Evolutionary conservation across 2,888 invertebrate genomes (phyloP), one percentile per base, ranked within the genome.

Genomic region (Pegoplata infirma): DNA sequence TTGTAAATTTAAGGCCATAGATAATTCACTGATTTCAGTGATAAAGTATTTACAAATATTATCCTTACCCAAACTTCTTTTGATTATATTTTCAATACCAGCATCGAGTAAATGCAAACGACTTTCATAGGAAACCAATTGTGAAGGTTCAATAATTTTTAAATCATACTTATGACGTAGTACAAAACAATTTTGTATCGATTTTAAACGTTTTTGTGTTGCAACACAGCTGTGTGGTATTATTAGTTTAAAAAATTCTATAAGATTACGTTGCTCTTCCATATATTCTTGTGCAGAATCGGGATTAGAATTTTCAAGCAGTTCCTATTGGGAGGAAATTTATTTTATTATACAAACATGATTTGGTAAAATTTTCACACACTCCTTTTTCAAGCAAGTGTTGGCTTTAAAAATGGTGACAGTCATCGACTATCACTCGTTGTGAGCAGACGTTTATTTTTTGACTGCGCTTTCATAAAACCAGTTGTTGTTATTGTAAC

Each of bases 201-300:
- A 76, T 32, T 77, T 49, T 40, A 88, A 83, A 7, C 84, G 83
- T 16, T 82, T 77, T 32, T 82, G 80, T 12, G 84, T 82, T 32
- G 76, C 69, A 1, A 81, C 69, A 5, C 75, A 81, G 0, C 83
- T 81, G 44, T 84, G 80, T 1, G 84, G 82, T 3, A 83, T 80
- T 53, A 88, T 84, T 0, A 87, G 79, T 81, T 88, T 86, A 1
- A 86, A 84, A 47, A 89, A 84, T 76, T 89, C 89, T 3, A 88
- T 76, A 5, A 86, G 55, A 80, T 86, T 83, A 0, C 81, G 77
- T 46, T 88, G 84, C 55, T 86, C 84, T 56, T 82, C 82, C 32
- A 81, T 10, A 36, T 75, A 19, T 79, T 84, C 10, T 21, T 67
- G 84, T 10, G 82, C 79, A 12, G 82, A 79, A 1, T 49, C 67